These are phyloP conservation scores for Scolopax mira DNA, from an alignment of 2,113 vertebrate genomes.

Conservation along the genomic window DNA sequence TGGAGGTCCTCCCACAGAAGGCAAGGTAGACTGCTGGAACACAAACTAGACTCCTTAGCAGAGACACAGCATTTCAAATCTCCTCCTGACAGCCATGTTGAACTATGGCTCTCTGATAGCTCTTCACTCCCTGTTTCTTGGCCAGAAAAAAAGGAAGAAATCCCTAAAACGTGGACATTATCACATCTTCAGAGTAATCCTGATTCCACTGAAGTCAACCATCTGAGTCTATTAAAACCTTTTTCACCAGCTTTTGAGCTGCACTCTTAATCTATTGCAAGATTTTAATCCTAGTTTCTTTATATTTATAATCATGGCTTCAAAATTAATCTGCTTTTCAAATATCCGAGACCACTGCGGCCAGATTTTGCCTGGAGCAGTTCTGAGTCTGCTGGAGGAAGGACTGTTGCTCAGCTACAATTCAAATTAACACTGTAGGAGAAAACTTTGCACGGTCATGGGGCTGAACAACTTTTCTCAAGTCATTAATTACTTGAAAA, in stretches of 20 bases:
- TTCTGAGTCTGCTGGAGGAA: background rate
- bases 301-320: background rate
- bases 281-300: background rate
- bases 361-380: background rate
- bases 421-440: background rate
- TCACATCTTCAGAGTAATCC: background rate
- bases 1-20: background rate
- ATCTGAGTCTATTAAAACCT: background rate
- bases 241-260: background rate
- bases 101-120: background rate
- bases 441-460: background rate
- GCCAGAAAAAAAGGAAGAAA: background rate
- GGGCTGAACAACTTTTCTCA: background rate
- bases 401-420: background rate
- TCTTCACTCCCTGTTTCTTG: background rate
- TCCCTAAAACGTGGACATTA: background rate
- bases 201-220: background rate
- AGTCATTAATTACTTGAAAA: background rate
- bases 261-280: background rate
- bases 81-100: background rate
- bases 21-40: background rate
- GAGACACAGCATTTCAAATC: background rate
- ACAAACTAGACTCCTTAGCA: background rate
- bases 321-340: background rate
- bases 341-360: background rate